Evolutionary conservation across 2,797 vertebrate genomes (phyloP).

Genomic region (Aphelocoma californica): DNA sequence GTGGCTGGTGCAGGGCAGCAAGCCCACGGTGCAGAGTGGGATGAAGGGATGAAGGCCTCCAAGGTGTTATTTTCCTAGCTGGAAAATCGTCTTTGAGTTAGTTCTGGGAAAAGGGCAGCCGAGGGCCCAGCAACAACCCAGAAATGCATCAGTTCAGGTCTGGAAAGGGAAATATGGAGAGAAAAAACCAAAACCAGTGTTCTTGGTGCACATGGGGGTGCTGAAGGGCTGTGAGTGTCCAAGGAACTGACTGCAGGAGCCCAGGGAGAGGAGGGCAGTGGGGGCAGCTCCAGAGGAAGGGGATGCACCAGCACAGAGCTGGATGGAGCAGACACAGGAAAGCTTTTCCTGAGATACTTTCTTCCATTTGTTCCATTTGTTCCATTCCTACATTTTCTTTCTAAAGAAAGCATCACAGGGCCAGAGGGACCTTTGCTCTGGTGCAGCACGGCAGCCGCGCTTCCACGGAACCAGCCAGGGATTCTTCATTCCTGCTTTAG

Average conservation of each 20-base stretch:
- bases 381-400: background rate
- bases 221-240: fast-evolving
- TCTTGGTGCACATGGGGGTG: fast-evolving
- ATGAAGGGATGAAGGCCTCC: fast-evolving
- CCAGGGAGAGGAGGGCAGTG: fast-evolving
- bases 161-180: fast-evolving
- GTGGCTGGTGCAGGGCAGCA: fast-evolving
- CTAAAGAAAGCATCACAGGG: too few species aligned
- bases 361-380: background rate
- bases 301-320: fast-evolving
- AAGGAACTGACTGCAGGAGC: fast-evolving
- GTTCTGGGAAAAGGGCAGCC: fast-evolving
- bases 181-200: fast-evolving
- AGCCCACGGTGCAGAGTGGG: fast-evolving
- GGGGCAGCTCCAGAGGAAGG: background rate
- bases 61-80: background rate
- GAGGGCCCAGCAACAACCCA: fast-evolving
- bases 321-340: fast-evolving
- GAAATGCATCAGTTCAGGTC: background rate
- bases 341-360: fast-evolving
- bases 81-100: background rate
- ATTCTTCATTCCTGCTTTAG: fast-evolving
- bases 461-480: background rate
- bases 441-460: fast-evolving
- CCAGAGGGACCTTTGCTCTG: background rate